Evolutionary conservation across 2,113 vertebrate genomes (phyloP).

Genomic region (Myrmecobius fasciatus): DNA sequence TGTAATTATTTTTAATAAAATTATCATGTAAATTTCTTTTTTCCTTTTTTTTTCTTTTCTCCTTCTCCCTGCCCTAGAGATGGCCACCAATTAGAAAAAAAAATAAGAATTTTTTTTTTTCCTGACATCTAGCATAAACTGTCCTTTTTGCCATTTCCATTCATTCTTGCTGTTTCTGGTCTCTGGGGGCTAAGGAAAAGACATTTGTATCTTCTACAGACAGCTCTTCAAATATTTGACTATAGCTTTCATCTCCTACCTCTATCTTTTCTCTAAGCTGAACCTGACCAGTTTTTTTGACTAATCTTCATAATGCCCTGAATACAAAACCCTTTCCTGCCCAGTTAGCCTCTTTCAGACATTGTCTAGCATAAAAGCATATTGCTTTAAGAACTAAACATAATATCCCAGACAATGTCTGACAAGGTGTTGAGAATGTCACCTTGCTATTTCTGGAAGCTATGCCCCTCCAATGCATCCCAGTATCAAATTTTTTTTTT

Average conservation of each 20-base stretch:
- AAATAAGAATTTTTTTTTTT: background rate
- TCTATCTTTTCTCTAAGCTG: background rate
- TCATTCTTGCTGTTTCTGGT: no score
- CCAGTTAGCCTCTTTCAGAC: background rate
- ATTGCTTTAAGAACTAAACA: background rate
- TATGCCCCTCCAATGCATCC: background rate
- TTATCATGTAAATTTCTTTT: no score
- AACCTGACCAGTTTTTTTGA: background rate
- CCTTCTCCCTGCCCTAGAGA: no score
- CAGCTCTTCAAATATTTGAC: background rate
- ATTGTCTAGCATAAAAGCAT: background rate
- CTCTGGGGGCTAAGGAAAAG: background rate
- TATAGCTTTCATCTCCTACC: background rate
- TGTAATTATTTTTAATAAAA: no score
- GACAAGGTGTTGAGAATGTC: background rate
- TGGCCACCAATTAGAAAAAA: no score
- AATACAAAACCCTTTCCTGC: background rate
- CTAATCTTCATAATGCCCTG: background rate
- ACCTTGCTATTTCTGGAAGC: background rate
- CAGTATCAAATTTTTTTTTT: background rate
- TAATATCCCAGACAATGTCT: background rate
- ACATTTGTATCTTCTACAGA: background rate
- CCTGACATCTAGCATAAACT: background rate
- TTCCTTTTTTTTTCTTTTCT: no score
- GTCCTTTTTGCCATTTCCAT: background rate